Percentiles rank a stretch among this genome's conserved stretches.
Conservation (phyloP, 2,113 vertebrate species). For the Morphnarchus princeps region DNA sequence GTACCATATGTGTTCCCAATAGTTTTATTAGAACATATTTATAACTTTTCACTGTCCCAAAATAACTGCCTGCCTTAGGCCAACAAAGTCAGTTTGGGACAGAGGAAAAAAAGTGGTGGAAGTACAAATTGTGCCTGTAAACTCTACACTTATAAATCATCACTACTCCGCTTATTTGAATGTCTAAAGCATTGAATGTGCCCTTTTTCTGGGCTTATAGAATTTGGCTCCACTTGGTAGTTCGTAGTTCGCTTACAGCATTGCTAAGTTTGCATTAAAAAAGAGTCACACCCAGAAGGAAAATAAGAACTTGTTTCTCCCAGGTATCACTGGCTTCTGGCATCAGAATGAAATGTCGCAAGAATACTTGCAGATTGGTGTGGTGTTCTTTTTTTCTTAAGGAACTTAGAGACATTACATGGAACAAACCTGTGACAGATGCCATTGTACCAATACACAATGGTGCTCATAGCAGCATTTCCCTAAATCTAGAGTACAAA, state of each 20-base stretch:
- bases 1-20: background rate
- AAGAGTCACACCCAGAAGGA: slow-evolving; percentile 10
- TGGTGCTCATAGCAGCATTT: background rate
- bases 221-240: background rate
- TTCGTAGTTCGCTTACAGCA: background rate
- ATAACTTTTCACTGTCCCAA: background rate
- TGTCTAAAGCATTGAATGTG: background rate
- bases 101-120: background rate
- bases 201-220: background rate
- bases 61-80: slow-evolving; percentile 43
- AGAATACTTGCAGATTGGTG: background rate
- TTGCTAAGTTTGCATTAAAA: background rate
- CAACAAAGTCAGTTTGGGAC: background rate
- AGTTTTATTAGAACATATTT: slow-evolving; percentile 22
- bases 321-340: background rate
- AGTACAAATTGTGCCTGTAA: slow-evolving; percentile 29
- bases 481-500: background rate
- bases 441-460: background rate
- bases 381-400: background rate
- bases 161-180: background rate
- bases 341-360: background rate
- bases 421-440: background rate
- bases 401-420: background rate
- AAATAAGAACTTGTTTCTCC: background rate
- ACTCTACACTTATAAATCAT: background rate